Percentiles rank a stretch among this genome's conserved stretches.
Conservation (phyloP, 1,140 invertebrate genomes). For the Drosophila orosa region DNA sequence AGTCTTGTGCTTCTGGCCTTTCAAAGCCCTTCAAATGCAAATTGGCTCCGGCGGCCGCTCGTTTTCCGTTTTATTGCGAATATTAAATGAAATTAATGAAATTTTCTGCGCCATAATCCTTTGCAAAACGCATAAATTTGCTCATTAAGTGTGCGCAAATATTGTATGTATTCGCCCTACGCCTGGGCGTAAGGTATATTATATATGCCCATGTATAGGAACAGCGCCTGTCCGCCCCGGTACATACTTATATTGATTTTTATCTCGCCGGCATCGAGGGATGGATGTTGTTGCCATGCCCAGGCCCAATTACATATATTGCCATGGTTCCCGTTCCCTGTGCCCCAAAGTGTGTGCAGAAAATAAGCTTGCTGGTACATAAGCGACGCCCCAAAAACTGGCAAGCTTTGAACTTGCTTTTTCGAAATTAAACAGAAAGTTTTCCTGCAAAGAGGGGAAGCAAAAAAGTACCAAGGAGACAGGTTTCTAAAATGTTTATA, state of each 20-base stretch:
- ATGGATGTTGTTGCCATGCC: conserved; percentile 60
- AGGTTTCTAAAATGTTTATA: no score
- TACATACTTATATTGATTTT: conserved; percentile 71
- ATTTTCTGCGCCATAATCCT: conserved; percentile 82
- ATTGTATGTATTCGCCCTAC: conserved; percentile 50
- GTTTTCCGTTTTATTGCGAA: conserved; percentile 72
- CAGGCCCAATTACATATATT: conserved; percentile 38
- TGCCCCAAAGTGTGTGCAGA: conserved; percentile 28
- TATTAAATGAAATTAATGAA: conserved; percentile 83
- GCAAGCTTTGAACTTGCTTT: conserved; percentile 61
- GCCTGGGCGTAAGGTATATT: conserved; percentile 22
- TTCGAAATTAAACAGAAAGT: conserved; percentile 48
- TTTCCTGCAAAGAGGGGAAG: conserved; percentile 35
- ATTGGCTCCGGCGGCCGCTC: conserved; percentile 47
- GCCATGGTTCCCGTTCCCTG: conserved; percentile 8
- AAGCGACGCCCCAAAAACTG: conserved; percentile 61
- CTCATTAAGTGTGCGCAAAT: conserved; percentile 71
- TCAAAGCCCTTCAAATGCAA: conserved; percentile 59
- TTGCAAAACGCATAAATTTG: conserved; percentile 81
- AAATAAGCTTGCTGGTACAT: conserved; percentile 59
- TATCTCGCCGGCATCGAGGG: conserved; percentile 73
- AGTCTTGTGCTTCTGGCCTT: conserved; percentile 26
- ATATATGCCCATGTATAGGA: conserved; percentile 17
- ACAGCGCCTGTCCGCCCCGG: conserved; percentile 31
- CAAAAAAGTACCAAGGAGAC: not conserved